phyloP scores from a whole-genome alignment of 2,797 vertebrate genomes.

The Eidolon dupreanum region DNA sequence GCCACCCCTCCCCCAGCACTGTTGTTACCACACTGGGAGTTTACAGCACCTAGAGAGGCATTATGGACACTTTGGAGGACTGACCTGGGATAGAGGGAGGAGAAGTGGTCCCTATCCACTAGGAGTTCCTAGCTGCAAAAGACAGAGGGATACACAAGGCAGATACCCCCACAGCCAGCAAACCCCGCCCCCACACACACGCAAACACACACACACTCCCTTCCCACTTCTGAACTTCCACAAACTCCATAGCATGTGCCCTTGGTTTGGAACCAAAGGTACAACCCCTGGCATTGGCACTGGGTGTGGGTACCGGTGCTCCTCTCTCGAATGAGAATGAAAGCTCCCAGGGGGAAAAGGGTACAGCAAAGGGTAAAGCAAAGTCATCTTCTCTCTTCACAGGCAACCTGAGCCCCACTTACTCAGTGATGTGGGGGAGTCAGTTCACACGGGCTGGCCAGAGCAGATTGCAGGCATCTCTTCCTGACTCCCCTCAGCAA shows the following conservation, averaged over 20 bases:
- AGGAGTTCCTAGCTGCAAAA: not conserved
- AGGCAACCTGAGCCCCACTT: not conserved
- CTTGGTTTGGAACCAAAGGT: not conserved
- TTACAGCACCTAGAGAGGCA: not conserved
- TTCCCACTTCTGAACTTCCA: not conserved
- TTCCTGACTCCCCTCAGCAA: not conserved
- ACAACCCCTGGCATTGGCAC: not conserved
- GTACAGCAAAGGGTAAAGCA: not conserved
- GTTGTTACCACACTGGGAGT: not conserved
- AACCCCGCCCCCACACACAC: not conserved
- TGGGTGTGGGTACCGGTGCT: not conserved
- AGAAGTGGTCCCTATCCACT: not conserved
- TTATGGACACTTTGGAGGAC: not conserved
- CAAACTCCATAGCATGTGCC: not conserved
- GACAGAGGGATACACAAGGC: not conserved
- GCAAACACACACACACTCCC: not conserved
- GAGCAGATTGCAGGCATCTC: not conserved
- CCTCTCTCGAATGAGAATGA: not conserved
- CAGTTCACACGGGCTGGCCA: not conserved
- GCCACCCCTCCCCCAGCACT: not conserved
- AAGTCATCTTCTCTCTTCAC: not conserved
- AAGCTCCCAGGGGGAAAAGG: not conserved
- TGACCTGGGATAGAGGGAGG: not conserved
- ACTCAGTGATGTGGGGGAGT: accelerated
- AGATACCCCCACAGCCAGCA: not conserved